phyloP scores from a whole-genome alignment of 2,113 vertebrate genomes.

The Callionymus lyra region DNA sequence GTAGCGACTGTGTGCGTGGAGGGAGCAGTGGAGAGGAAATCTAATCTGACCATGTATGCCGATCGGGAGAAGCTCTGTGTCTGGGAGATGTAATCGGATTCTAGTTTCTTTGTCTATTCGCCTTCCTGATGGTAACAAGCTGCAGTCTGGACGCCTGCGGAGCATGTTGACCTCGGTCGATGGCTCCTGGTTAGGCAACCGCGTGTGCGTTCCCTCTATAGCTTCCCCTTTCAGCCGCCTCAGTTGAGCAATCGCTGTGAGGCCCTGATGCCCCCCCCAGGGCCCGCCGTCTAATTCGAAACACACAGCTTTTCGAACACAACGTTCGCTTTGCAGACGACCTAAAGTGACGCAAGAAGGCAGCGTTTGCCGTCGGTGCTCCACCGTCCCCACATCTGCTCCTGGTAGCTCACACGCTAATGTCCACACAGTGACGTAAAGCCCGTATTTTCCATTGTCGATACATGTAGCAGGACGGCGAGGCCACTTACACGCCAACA shows the following conservation, averaged over 20 bases:
- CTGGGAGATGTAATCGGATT: conserved; percentile 5
- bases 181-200: conserved; percentile 33
- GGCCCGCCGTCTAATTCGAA: conserved; percentile 8
- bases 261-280: conserved; percentile 8
- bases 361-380: too few relatives aligned
- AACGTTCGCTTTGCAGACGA: too few relatives aligned
- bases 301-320: conserved; percentile 5
- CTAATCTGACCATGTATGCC: conserved; percentile 3
- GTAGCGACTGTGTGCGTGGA: not conserved
- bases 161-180: conserved; percentile 2
- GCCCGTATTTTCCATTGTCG: too few relatives aligned
- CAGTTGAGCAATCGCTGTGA: conserved; percentile 28
- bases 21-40: conserved; percentile 1
- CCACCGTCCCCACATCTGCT: too few relatives aligned
- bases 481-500: too few relatives aligned
- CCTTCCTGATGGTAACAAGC: conserved; percentile 8
- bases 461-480: too few relatives aligned
- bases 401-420: too few relatives aligned
- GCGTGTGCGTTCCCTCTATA: conserved; percentile 24
- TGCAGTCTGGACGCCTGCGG: conserved; percentile 5
- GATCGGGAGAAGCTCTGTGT: conserved; percentile 2
- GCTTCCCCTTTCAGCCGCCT: conserved; percentile 13
- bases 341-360: too few relatives aligned
- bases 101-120: conserved; percentile 6
- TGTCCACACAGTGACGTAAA: too few relatives aligned